Base-by-base conservation (phyloP, 2,888 invertebrate species). In the Onthophagus sagittarius region DNA sequence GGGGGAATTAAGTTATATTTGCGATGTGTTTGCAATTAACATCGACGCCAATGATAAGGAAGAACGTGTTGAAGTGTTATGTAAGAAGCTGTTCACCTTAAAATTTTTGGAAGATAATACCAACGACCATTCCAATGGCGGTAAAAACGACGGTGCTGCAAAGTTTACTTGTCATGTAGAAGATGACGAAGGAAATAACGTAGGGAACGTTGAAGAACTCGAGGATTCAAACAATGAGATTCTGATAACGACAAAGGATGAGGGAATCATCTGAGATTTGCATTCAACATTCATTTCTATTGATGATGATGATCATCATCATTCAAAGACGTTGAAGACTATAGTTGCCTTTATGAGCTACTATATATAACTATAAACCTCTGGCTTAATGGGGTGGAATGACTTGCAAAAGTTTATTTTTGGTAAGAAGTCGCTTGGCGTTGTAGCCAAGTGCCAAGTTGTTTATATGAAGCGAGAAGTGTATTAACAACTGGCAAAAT, bases 381-480 rank as follows among this genome's bases (percentile, higher is more conserved):
- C 79, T 15, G 72, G 70, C 13, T 15, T 81, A 6, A 78, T 76
- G 70, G 74, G 76, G 63, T 81, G 79, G 79, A 77, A 77, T 70
- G 79, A 79, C 23, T 71, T 80, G 65, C 78, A 80, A 73, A 79
- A 76, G 63, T 76, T 79, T 15, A 75, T 81, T 23, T 80, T 78
- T 74, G 79, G 79, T 4, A 81, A 81, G 71, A 81, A 79, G 73
- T 9, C 72, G 79, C 15, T 75, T 70, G 15, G 80, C 79, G 65
- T 14, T 31, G 5, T 80, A 15, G 79, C n/a, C 13, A 65, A 11
- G 80, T 81, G 2, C 81, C 1, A 80, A 80, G 72, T 65, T 80
- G 15, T 79, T 77, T 72, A 53, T 53, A 1, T 7, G 39, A 1
- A 53, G 39, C 1, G 39, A 53, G 73, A 75, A 62, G 70, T 78